Evolutionary conservation across 1,140 invertebrate genomes (phyloP).

Genomic region (Ips nitidus): DNA sequence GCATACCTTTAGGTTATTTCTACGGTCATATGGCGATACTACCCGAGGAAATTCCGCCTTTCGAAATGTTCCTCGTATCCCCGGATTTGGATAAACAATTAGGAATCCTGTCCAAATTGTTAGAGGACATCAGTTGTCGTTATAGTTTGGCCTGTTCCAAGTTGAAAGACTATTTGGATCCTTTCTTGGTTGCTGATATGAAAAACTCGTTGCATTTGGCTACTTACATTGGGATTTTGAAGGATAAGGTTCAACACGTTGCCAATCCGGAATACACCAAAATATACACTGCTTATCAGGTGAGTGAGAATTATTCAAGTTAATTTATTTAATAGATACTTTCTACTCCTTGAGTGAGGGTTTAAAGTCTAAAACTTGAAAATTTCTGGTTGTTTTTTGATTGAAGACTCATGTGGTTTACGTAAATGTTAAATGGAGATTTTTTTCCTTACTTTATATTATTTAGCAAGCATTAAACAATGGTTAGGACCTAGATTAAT

Average conservation of each 20-base stretch:
- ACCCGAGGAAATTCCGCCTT: slow-evolving; percentile 44
- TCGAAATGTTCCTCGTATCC: slow-evolving; percentile 32
- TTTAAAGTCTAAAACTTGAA: no score
- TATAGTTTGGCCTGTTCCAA: slow-evolving; percentile 82
- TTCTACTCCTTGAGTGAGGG: neutral
- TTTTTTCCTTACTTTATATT: no score
- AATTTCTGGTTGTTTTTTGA: no score
- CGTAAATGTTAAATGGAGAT: no score
- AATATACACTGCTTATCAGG: slow-evolving; percentile 78
- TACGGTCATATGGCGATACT: slow-evolving; percentile 82
- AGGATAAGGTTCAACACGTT: slow-evolving; percentile 62
- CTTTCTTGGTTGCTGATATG: slow-evolving; percentile 72
- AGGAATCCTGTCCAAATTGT: slow-evolving; percentile 52
- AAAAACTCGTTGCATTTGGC: slow-evolving; percentile 80
- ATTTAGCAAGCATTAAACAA: no score
- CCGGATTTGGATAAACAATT: slow-evolving; percentile 48
- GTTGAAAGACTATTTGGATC: slow-evolving; percentile 73
- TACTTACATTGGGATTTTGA: slow-evolving; percentile 68
- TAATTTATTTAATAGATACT: neutral
- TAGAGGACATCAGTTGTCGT: slow-evolving; percentile 80
- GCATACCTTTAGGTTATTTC: slow-evolving; percentile 89
- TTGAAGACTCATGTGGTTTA: no score
- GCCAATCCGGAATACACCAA: slow-evolving; percentile 61
- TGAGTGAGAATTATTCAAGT: slow-evolving; percentile 42
- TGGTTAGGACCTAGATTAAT: no score